phyloP scores from a whole-genome alignment of 2,888 invertebrate genomes.

The Rhagonycha lutea region DNA sequence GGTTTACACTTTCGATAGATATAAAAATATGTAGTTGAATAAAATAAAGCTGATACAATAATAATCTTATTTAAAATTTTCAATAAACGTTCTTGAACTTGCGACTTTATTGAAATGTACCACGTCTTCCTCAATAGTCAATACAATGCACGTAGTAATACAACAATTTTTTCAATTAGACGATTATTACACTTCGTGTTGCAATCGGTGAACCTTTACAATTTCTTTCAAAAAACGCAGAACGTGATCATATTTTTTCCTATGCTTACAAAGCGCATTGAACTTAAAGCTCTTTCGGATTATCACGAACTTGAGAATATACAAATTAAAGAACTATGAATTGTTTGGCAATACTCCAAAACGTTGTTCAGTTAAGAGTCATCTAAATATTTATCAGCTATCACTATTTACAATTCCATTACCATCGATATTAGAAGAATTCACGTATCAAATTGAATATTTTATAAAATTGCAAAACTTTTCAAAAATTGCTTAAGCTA shows the following conservation, averaged over 20 bases:
- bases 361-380: background rate
- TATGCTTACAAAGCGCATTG: background rate
- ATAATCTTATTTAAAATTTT: background rate
- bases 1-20: background rate
- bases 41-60: background rate
- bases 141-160: background rate
- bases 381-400: background rate
- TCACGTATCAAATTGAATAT: too few species aligned
- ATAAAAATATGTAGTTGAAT: background rate
- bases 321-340: background rate
- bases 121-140: background rate
- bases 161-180: background rate
- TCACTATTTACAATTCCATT: background rate
- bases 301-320: background rate
- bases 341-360: background rate
- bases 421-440: too few species aligned
- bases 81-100: background rate
- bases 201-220: background rate
- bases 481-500: too few species aligned
- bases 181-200: background rate
- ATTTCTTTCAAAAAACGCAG: background rate
- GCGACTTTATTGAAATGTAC: background rate
- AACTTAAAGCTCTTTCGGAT: background rate
- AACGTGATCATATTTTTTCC: background rate
- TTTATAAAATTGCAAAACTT: too few species aligned